phyloP scores from a whole-genome alignment of 2,113 vertebrate species.

The Larimichthys crocea region DNA sequence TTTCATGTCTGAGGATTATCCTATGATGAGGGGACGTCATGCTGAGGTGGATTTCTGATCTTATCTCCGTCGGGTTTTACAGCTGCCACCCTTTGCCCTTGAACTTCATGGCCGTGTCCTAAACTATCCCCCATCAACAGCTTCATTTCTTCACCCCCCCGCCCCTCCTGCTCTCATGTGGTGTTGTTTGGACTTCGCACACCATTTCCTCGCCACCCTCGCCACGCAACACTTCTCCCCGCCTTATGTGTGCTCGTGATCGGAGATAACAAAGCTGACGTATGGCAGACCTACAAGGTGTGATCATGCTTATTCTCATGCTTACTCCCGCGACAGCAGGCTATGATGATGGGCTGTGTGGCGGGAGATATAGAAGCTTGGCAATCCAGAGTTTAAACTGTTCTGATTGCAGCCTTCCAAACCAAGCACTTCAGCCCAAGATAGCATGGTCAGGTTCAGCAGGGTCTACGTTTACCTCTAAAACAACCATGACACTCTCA shows the following conservation, averaged over 20 bases:
- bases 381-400: slow-evolving; percentile 21
- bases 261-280: slow-evolving; percentile 54
- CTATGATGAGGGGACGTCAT: slow-evolving; percentile 70
- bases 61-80: slow-evolving; percentile 58
- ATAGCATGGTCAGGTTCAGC: slow-evolving; percentile 38
- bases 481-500: slow-evolving; percentile 56
- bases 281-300: slow-evolving; percentile 61
- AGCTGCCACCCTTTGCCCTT: slow-evolving; percentile 60
- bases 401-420: slow-evolving; percentile 22
- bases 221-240: slow-evolving; percentile 34
- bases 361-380: slow-evolving; percentile 7
- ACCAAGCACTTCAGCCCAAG: slow-evolving; percentile 19
- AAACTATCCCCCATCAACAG: slow-evolving; percentile 15
- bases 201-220: slow-evolving; percentile 6
- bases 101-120: slow-evolving; percentile 51
- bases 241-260: slow-evolving; percentile 23
- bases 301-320: slow-evolving; percentile 73
- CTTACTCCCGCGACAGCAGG: slow-evolving; percentile 69
- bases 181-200: slow-evolving; percentile 43
- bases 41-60: slow-evolving; percentile 71
- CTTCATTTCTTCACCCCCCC: slow-evolving; percentile 1
- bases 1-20: slow-evolving; percentile 78
- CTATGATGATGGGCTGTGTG: slow-evolving; percentile 22
- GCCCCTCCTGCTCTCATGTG: neutral
- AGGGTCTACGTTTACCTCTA: slow-evolving; percentile 47